Percentiles rank a stretch among this genome's conserved stretches.
Conservation (phyloP, 2,797 vertebrate genomes). For the Tapera naevia region DNA sequence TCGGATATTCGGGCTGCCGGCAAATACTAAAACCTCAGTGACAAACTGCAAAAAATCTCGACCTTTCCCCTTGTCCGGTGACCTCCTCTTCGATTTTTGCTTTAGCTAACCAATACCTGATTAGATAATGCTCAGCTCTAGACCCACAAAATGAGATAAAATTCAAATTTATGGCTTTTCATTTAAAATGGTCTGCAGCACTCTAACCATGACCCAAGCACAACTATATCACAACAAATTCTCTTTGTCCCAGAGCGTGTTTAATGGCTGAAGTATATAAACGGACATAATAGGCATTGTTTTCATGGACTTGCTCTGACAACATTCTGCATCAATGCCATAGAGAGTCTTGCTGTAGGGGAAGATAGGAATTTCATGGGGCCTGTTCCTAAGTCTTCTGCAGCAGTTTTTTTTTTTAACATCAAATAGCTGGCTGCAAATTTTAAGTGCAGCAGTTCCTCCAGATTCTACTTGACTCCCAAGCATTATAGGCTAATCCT, state of each 20-base stretch:
- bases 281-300: constrained; percentile 15
- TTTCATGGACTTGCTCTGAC: background rate
- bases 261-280: constrained; percentile 29
- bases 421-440: background rate
- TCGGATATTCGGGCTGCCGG: constrained; percentile 30
- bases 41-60: constrained; percentile 82
- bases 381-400: background rate
- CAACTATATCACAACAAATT: constrained; percentile 56
- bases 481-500: background rate
- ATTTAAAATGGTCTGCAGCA: constrained; percentile 84
- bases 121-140: constrained; percentile 74
- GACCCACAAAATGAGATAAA: constrained; percentile 71
- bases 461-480: background rate
- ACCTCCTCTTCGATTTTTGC: constrained; percentile 83
- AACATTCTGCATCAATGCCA: background rate
- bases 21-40: constrained; percentile 79
- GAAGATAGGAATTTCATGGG: background rate
- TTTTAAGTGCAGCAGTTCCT: background rate
- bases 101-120: constrained; percentile 85
- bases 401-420: background rate
- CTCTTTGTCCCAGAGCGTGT: background rate
- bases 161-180: constrained; percentile 86
- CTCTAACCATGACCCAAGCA: constrained; percentile 55
- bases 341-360: background rate
- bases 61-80: constrained; percentile 85